Base-by-base conservation (phyloP, 2,888 invertebrate genomes). In the Tetranychus truncatus region DNA sequence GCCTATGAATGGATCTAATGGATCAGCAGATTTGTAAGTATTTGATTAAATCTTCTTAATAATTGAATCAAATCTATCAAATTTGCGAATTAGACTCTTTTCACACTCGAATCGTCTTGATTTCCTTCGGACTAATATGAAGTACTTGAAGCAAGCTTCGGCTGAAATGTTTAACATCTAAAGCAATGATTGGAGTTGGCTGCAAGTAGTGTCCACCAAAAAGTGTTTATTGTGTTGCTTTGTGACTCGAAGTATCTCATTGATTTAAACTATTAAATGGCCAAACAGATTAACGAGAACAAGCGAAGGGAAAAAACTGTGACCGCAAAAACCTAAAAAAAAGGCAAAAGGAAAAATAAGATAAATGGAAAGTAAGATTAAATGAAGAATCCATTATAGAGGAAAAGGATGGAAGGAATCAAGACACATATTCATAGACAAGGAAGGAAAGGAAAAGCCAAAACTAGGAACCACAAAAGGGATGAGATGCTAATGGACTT, bases 401-500 rank as follows among this genome's bases (percentile, higher is more conserved):
- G 15, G 55, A 55, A 55, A 55, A 55, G 15, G 15, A 55, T 15
- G 55, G 15, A 55, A 55, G 55, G 11, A 55, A 55, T 55, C 55
- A 55, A 55, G 3, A 55, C 15, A 15, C 34, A 55, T 55, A 15
- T 15, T 9, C 9, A 55, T 9, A 55, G 15, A 15, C 55, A 55
- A 55, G 15, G 15, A 55, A 15, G 15, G 15, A 55, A 15, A 55
- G 55, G 15, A 55, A 55, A 55, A 55, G 9, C 9, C 9, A 15
- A 55, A 15, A 55, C 9, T 15, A 55, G 55, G 55, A 55, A 55
- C 9, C 9, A 55, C 55, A 15, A 9, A 15, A 55, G 15, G 15
- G 55, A 55, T 55, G 55, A 55, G 55, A 55, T 55, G 55, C 55
- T 55, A 55, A 55, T 55, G 55, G 55, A 55, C 55, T 55, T 55